Evolutionary conservation across 2,888 invertebrate genomes (phyloP).

Genomic region (Drosophila atripex): DNA sequence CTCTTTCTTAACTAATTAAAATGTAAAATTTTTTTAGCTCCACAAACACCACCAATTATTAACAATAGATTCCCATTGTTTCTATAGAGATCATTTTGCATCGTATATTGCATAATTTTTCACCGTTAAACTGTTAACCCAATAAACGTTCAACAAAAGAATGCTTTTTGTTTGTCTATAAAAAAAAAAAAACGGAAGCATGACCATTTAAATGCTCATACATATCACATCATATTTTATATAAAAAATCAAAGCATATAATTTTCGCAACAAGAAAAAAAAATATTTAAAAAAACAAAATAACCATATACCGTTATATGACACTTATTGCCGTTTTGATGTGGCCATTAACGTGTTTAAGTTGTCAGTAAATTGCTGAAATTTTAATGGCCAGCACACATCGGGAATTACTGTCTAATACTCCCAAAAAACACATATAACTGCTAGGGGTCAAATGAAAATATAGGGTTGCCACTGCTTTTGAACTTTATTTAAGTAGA

Average conservation of each 20-base stretch:
- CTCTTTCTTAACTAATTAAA: too few species aligned
- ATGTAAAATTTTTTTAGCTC: too few species aligned
- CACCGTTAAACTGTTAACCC: conserved; percentile 45
- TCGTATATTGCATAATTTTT: conserved; percentile 41
- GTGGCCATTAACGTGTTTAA: conserved; percentile 54
- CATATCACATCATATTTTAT: not conserved
- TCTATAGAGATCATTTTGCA: conserved; percentile 34
- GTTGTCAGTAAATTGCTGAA: conserved; percentile 61
- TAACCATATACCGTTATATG: conserved; percentile 33
- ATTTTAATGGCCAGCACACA: conserved; percentile 24
- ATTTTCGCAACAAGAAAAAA: conserved; percentile 6
- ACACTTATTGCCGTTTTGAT: conserved; percentile 28
- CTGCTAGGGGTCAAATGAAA: conserved; percentile 15
- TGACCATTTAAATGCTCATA: conserved; percentile 8
- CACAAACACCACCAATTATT: conserved; percentile 7
- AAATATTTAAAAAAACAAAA: conserved; percentile 6
- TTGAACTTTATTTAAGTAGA: not conserved
- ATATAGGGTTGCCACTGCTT: not conserved
- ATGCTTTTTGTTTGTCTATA: conserved; percentile 7
- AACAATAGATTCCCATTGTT: not conserved
- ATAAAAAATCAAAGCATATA: conserved; percentile 7
- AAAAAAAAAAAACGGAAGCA: conserved; percentile 42
- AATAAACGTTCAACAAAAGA: conserved; percentile 39
- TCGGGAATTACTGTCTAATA: conserved; percentile 12
- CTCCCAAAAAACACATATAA: conserved; percentile 8